A percentile compares a stretch with the other conserved stretches of the same genome.
phyloP scores from a whole-genome alignment of 2,888 invertebrate species.

The Drosophila barbarae region DNA sequence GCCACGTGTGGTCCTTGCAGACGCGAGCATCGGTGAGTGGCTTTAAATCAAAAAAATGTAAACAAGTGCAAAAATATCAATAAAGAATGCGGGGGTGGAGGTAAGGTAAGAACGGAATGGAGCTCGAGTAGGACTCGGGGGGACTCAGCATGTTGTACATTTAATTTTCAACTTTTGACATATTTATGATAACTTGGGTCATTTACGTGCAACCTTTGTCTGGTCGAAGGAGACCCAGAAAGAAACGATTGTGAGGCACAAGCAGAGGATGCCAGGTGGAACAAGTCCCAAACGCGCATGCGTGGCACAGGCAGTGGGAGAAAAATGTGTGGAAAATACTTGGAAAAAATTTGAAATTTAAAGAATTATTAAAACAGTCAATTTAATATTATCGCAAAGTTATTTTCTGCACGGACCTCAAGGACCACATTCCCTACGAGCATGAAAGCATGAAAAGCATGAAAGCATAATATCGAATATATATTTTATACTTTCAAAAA shows the following conservation, averaged over 20 bases:
- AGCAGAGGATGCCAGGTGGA: slow-evolving; percentile 74
- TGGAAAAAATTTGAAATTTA: background rate
- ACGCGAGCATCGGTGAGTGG: slow-evolving; percentile 51
- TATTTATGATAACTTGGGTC: slow-evolving; percentile 80
- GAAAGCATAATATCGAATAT: too few relatives aligned
- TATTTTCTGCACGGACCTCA: slow-evolving; percentile 69
- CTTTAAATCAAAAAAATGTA: slow-evolving; percentile 69
- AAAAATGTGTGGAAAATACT: background rate
- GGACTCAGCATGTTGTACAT: slow-evolving; percentile 72
- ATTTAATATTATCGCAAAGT: slow-evolving; percentile 71
- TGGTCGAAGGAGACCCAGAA: slow-evolving; percentile 33
- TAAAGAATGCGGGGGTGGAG: slow-evolving; percentile 49
- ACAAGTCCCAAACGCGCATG: slow-evolving; percentile 51
- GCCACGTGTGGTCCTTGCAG: slow-evolving; percentile 73
- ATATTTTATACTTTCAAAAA: background rate
- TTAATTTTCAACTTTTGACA: slow-evolving; percentile 79
- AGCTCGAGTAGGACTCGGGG: slow-evolving; percentile 19
- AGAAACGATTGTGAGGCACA: slow-evolving; percentile 13
- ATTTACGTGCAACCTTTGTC: slow-evolving; percentile 79
- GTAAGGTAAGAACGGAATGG: background rate
- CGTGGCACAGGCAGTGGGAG: slow-evolving; percentile 38
- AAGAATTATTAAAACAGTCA: slow-evolving; percentile 16
- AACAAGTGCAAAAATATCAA: slow-evolving; percentile 76
- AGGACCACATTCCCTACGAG: slow-evolving; percentile 27
- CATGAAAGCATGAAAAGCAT: too few relatives aligned